phyloP scores from a whole-genome alignment of 2,797 vertebrate species.

The Fringilla coelebs region DNA sequence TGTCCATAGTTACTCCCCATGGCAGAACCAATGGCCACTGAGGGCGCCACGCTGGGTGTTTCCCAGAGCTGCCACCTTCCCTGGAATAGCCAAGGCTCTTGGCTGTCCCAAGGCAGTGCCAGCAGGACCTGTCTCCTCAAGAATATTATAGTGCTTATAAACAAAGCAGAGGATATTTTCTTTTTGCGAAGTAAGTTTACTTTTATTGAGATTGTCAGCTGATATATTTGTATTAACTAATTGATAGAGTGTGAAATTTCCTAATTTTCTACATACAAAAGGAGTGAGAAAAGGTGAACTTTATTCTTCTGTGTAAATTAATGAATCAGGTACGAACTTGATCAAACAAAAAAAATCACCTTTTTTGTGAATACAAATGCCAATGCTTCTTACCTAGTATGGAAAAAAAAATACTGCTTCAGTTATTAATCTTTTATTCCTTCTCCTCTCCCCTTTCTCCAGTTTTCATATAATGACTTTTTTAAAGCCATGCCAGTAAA shows the following conservation, averaged over 20 bases:
- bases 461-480: neutral
- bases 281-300: neutral
- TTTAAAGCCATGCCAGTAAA: neutral
- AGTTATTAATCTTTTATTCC: neutral
- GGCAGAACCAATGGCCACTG: neutral
- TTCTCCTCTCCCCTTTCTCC: neutral
- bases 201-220: neutral
- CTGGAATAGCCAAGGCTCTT: rapidly evolving
- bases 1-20: neutral
- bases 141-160: neutral
- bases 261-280: neutral
- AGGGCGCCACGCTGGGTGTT: neutral
- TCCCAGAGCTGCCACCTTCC: neutral
- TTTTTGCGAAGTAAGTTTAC: neutral
- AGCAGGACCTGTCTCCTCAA: neutral
- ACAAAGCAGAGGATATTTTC: neutral
- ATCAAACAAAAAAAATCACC: conserved; percentile 22
- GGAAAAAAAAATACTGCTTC: neutral
- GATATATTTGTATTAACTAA: neutral
- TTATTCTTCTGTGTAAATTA: conserved; percentile 16
- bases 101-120: neutral
- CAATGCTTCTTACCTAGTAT: neutral
- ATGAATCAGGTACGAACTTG: neutral
- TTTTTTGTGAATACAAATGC: conserved; percentile 18
- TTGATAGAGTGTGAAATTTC: neutral